Percentiles rank a stretch among this genome's conserved stretches.
These are phyloP conservation scores for Orchesella cincta DNA, from an alignment of 1,140 invertebrate genomes.

Conservation along the genomic window DNA sequence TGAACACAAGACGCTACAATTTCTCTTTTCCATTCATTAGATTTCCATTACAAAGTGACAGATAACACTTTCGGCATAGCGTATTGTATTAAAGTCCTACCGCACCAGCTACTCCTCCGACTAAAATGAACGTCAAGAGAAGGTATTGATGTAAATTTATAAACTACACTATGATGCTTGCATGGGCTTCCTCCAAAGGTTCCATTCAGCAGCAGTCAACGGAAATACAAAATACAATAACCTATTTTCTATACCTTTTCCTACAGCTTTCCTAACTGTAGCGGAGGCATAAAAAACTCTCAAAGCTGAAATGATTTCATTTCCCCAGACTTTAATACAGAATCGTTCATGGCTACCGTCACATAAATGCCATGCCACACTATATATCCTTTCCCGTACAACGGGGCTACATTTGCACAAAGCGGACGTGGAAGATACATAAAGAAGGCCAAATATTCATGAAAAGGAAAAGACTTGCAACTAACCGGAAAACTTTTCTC, in stretches of 20 bases:
- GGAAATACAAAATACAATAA: no score
- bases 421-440: background rate
- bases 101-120: no score
- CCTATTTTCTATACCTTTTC: no score
- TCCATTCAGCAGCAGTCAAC: no score
- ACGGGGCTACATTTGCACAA: background rate
- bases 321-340: slow-evolving; percentile 5
- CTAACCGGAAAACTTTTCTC: background rate
- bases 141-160: no score
- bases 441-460: slow-evolving; percentile 18
- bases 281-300: background rate
- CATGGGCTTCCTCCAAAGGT: no score
- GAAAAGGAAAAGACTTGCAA: background rate
- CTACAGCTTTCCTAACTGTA: slow-evolving; percentile 1
- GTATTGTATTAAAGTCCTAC: no score
- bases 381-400: background rate
- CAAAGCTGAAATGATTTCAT: slow-evolving; percentile 7
- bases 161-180: no score
- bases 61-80: slow-evolving; percentile 27
- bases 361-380: slow-evolving; percentile 17
- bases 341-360: slow-evolving; percentile 10
- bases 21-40: slow-evolving; percentile 8
- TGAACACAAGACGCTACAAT: background rate
- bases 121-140: no score
- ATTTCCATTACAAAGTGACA: slow-evolving; percentile 21